These are phyloP conservation scores for Crax fasciolata DNA, from an alignment of 2,797 vertebrate genomes.

Conservation along the genomic window DNA sequence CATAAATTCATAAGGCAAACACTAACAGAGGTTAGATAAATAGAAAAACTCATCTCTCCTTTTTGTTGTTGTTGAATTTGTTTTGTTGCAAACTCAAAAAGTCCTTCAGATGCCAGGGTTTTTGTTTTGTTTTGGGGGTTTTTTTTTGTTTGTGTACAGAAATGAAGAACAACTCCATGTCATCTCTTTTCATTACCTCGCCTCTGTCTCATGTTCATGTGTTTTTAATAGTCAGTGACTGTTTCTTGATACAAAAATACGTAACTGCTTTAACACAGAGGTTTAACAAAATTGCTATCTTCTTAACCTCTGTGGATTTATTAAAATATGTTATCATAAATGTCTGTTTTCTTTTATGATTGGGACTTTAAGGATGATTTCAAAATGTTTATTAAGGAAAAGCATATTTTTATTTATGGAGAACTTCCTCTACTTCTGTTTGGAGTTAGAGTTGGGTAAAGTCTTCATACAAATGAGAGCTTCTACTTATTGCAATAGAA, in stretches of 20 bases:
- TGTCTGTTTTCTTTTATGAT: not conserved
- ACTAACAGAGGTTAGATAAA: not conserved
- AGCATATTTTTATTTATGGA: not conserved
- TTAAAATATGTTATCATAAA: not conserved
- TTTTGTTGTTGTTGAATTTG: not conserved
- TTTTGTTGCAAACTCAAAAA: not conserved
- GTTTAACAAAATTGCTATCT: not conserved
- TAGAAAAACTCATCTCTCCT: not conserved
- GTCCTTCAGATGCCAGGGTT: not conserved
- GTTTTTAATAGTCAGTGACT: not conserved
- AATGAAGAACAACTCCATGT: not conserved
- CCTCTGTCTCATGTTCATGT: not conserved
- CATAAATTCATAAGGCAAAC: slow-evolving; percentile 5
- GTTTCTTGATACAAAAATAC: not conserved
- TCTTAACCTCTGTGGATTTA: not conserved
- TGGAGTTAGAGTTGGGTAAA: not conserved
- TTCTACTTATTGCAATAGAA: not conserved
- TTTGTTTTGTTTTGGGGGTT: not conserved
- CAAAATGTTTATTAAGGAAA: not conserved
- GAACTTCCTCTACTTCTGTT: not conserved
- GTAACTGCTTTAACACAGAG: not conserved
- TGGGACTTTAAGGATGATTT: not conserved
- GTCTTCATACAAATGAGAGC: not conserved
- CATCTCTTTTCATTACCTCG: not conserved
- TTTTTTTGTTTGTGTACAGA: not conserved